Evolutionary conservation across 2,797 vertebrate species (phyloP).

Genomic region (Cryptoprocta ferox): DNA sequence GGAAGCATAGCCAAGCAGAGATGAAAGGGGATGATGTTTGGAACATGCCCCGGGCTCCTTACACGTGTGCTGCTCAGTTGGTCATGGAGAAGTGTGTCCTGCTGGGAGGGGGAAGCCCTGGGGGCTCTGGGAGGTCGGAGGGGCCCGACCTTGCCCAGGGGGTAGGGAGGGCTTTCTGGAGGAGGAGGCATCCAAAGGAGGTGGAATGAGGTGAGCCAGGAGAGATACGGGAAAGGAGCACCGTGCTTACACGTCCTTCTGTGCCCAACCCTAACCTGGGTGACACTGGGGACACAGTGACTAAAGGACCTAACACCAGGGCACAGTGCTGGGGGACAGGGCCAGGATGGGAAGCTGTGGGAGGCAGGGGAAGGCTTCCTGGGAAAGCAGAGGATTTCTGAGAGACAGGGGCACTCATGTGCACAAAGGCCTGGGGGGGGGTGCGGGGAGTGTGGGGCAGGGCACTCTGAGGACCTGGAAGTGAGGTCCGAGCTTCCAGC

Average conservation of each 20-base stretch:
- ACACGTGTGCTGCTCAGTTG: accelerated
- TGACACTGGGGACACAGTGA: not conserved
- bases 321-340: not conserved
- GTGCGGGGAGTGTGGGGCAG: not conserved
- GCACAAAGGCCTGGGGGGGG: not conserved
- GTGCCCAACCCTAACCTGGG: not conserved
- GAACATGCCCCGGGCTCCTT: not conserved
- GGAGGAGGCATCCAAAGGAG: not conserved
- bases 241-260: not conserved
- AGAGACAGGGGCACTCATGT: accelerated
- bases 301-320: not conserved
- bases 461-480: not conserved
- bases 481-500: not conserved
- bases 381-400: not conserved
- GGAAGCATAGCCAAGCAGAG: not conserved
- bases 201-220: not conserved
- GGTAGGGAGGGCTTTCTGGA: not conserved
- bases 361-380: not conserved
- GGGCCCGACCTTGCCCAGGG: not conserved
- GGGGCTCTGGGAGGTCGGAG: not conserved
- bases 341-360: accelerated
- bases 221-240: not conserved
- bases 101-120: not conserved
- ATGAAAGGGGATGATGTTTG: not conserved
- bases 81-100: not conserved